Percentiles rank a stretch among this genome's conserved stretches.
Evolutionary conservation across 2,888 invertebrate species (phyloP).

Genomic region (Heliconius erato): DNA sequence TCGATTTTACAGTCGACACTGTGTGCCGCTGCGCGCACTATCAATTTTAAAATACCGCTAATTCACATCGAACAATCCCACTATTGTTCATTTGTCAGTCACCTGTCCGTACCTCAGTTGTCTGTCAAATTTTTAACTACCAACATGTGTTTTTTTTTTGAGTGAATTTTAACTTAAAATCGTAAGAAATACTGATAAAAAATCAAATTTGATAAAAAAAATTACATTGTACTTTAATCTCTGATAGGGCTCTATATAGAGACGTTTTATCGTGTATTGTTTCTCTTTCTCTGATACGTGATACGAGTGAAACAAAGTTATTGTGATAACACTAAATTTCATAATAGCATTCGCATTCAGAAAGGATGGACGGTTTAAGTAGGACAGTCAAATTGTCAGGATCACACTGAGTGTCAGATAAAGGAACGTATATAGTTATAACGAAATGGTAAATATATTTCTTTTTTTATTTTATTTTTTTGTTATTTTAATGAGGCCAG

Average conservation of each 20-base stretch:
- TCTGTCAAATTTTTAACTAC: neutral
- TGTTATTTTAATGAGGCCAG: no score
- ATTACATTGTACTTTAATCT: constrained; percentile 47
- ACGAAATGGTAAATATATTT: constrained; percentile 68
- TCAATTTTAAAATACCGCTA: constrained; percentile 50
- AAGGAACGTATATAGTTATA: constrained; percentile 44
- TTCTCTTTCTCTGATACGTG: constrained; percentile 52
- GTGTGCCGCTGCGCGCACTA: no score
- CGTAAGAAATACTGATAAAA: neutral
- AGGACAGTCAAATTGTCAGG: constrained; percentile 73
- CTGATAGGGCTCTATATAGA: constrained; percentile 50
- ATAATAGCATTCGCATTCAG: constrained; percentile 63
- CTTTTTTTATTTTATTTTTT: constrained; percentile 22
- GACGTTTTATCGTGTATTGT: constrained; percentile 47
- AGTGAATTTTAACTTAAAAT: neutral
- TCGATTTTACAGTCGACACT: no score
- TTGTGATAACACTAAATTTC: constrained; percentile 61
- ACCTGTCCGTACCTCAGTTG: neutral
- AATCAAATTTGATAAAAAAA: constrained; percentile 8
- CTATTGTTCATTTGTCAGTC: constrained; percentile 43
- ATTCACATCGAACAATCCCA: constrained; percentile 44
- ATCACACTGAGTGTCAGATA: constrained; percentile 47
- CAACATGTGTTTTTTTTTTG: constrained; percentile 12
- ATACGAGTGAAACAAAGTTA: constrained; percentile 52
- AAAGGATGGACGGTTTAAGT: constrained; percentile 63